Evolutionary conservation across 2,888 invertebrate genomes (phyloP).

Genomic region (Gortyna flavago): DNA sequence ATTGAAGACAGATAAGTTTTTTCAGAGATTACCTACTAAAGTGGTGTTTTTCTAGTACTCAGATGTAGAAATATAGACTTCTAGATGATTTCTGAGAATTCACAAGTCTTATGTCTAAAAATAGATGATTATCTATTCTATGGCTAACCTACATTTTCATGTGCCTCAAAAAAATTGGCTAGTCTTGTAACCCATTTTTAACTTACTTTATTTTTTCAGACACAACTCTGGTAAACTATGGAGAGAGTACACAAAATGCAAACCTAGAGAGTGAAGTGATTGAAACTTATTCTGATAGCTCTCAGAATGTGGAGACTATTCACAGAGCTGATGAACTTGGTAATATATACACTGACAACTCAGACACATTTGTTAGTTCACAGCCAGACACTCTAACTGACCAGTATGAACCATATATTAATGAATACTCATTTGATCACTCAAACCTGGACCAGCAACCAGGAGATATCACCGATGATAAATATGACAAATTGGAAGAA

Average conservation of each 20-base stretch:
- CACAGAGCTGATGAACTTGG: conserved; percentile 86
- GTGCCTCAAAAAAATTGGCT: background rate
- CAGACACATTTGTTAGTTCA: conserved; percentile 78
- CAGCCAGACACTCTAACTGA: conserved; percentile 81
- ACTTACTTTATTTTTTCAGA: conserved; percentile 70
- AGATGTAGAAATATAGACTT: background rate
- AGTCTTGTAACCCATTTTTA: background rate
- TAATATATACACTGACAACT: conserved; percentile 83
- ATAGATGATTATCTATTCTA: background rate
- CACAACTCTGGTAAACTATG: conserved; percentile 86
- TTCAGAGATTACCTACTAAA: background rate
- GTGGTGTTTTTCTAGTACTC: background rate
- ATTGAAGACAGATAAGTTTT: background rate
- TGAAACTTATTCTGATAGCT: conserved; percentile 81
- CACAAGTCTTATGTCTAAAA: background rate
- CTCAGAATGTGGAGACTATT: conserved; percentile 81
- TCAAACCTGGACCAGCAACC: conserved; percentile 73
- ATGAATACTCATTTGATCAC: conserved; percentile 83
- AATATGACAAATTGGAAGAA: conserved; percentile 68
- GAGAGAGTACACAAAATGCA: conserved; percentile 76
- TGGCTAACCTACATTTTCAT: background rate
- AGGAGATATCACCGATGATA: conserved; percentile 71
- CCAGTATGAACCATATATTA: conserved; percentile 83
- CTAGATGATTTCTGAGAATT: background rate
- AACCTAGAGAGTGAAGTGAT: conserved; percentile 79